Conservation (phyloP, 2,113 vertebrate species). For the Erythrocebus patas region DNA sequence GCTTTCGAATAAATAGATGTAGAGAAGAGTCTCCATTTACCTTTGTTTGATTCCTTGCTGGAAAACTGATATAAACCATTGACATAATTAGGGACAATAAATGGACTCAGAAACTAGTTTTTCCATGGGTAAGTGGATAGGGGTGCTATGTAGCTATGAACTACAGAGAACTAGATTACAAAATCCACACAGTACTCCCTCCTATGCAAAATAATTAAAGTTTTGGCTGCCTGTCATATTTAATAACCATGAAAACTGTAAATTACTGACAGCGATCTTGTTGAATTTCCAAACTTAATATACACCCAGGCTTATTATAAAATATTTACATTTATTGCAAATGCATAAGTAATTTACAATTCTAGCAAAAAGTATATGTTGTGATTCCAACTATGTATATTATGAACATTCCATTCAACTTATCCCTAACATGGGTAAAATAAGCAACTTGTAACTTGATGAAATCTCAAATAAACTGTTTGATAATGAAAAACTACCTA, state of each 20-base stretch:
- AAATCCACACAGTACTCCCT: background rate
- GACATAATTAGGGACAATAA: background rate
- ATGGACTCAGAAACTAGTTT: background rate
- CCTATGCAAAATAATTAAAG: background rate
- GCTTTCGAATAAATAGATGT: background rate
- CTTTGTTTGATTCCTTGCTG: background rate
- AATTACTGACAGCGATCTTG: background rate
- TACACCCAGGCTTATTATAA: background rate
- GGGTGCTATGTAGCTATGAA: background rate
- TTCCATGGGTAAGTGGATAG: background rate
- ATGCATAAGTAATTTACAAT: constrained; percentile 18
- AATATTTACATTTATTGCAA: constrained; percentile 9
- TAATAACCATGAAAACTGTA: background rate
- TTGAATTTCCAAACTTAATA: background rate
- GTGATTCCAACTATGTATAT: background rate
- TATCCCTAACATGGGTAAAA: background rate
- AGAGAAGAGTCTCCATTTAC: background rate
- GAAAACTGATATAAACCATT: background rate
- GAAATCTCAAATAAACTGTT: constrained; percentile 45
- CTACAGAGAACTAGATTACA: background rate
- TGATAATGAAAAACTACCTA: constrained; percentile 13
- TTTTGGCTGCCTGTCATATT: background rate
- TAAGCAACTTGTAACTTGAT: constrained; percentile 45
- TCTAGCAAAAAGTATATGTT: background rate
- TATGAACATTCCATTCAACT: constrained; percentile 41